These are phyloP conservation scores for Argyrosomus japonicus DNA, from an alignment of 2,113 vertebrate species.

Conservation along the genomic window DNA sequence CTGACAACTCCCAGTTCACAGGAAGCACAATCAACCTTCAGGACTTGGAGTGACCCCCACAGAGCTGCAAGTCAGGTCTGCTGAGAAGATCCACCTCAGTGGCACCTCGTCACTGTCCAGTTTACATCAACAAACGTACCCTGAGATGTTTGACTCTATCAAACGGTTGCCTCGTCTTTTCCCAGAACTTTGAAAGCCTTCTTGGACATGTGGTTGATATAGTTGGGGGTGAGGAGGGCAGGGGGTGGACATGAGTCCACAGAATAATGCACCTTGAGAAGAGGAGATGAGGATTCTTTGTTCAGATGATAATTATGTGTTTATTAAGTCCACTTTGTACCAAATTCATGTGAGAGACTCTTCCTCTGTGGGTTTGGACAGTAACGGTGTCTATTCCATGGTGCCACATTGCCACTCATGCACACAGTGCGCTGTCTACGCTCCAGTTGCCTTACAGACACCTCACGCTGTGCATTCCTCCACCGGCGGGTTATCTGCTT, in stretches of 20 bases:
- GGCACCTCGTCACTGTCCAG: background rate
- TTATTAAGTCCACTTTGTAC: slow-evolving; percentile 57
- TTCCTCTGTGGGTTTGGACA: slow-evolving; percentile 21
- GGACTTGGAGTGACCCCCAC: slow-evolving; percentile 89
- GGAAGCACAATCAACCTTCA: slow-evolving; percentile 96
- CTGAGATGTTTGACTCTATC: slow-evolving; percentile 19
- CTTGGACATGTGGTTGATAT: slow-evolving; percentile 9
- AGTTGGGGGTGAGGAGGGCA: background rate
- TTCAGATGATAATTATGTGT: slow-evolving; percentile 24
- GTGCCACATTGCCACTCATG: slow-evolving; percentile 57
- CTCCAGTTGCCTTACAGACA: slow-evolving; percentile 74
- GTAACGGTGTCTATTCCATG: slow-evolving; percentile 31
- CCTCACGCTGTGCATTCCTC: slow-evolving; percentile 46
- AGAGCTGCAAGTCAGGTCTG: background rate
- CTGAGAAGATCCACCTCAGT: background rate
- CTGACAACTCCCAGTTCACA: slow-evolving; percentile 90
- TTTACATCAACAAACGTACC: slow-evolving; percentile 32
- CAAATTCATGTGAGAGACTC: slow-evolving; percentile 40
- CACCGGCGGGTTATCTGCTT: slow-evolving; percentile 40
- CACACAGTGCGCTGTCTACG: slow-evolving; percentile 47
- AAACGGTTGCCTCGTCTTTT: slow-evolving; percentile 3
- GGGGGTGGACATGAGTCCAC: slow-evolving; percentile 24
- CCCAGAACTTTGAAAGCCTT: slow-evolving; percentile 35
- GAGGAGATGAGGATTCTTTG: slow-evolving; percentile 29
- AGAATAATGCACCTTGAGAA: slow-evolving; percentile 70